Conservation (phyloP, 2,113 vertebrate genomes). For the Rhipidura dahli region DNA sequence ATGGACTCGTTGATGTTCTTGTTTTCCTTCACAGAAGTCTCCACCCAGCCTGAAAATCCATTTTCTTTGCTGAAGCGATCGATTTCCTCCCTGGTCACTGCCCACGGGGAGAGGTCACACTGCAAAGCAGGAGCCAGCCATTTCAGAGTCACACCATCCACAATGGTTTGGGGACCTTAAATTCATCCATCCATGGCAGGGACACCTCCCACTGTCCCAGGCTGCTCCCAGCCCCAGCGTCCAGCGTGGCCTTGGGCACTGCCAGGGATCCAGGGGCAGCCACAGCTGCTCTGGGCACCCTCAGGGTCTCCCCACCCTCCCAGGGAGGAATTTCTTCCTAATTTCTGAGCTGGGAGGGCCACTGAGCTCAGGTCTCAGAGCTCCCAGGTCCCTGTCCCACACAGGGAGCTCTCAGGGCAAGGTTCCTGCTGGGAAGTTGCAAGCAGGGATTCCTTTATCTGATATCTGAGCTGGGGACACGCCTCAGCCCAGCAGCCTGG, state of each 20-base stretch:
- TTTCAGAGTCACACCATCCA: rapidly evolving
- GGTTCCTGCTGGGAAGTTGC: neutral
- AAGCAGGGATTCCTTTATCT: neutral
- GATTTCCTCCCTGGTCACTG: conserved; percentile 79
- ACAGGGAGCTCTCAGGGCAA: neutral
- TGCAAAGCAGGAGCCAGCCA: conserved; percentile 21
- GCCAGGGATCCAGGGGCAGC: neutral
- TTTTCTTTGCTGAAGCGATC: conserved; percentile 85
- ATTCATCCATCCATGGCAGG: neutral
- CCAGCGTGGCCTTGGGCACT: neutral
- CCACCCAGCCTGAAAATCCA: conserved; percentile 85
- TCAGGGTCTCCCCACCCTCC: neutral
- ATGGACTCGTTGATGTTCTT: conserved; percentile 84
- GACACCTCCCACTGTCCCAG: neutral
- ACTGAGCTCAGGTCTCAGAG: neutral
- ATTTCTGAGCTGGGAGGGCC: neutral
- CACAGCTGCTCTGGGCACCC: neutral
- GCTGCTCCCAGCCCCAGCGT: neutral
- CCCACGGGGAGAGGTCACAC: conserved; percentile 83
- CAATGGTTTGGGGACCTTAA: rapidly evolving
- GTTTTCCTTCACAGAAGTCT: conserved; percentile 89
- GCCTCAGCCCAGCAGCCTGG: neutral
- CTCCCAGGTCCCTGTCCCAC: neutral
- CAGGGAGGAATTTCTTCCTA: neutral
- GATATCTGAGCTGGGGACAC: neutral